Evolutionary conservation across 2,113 vertebrate genomes (phyloP), one percentile per base, ranked within the genome.

Genomic region (Pipra filicauda): DNA sequence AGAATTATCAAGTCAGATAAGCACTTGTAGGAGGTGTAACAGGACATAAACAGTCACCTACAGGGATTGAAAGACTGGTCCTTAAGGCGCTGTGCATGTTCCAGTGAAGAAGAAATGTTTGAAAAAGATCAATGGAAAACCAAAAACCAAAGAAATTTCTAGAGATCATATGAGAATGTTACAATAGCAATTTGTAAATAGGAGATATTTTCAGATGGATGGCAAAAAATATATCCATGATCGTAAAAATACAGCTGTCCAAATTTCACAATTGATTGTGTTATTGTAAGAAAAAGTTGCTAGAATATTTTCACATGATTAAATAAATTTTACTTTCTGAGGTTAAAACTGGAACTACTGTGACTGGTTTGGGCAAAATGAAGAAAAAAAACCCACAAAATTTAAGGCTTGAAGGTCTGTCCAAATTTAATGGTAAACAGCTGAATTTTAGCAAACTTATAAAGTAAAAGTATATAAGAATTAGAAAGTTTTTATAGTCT

Each of bases 11-110:
- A 35, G 33, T 51, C 28, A 88, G 18, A 43, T 9, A 17, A 72
- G 10, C 17, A 37, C 8, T 59, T 51, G 5, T 17, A 67, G 62
- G 16, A 55, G 0, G 0, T 51, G 7, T 39, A 51, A n/a, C 5
- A 59, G 17, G 43, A 76, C n/a, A 58, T 22, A 51, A 44, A 23
- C 12, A 24, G 7, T 33, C 46, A 35, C 7, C 41, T 52, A 20
- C 0, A 1, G 2, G 8, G 13, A 59, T 75, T 64, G 35, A 51
- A 14, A 67, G 27, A 17, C 20, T 58, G 26, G 26, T 78, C 43
- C 26, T 37, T 54, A 59, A 65, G 43, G 17, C 58, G 21, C 8
- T 55, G 26, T 52, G 11, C 7, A 19, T 27, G 7, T 58, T 78
- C 11, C 51, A 67, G 7, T 43, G 39, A 88, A 64, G 35, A 83